Conservation (phyloP, 2,797 vertebrate species). For the Delichon dasypus region DNA sequence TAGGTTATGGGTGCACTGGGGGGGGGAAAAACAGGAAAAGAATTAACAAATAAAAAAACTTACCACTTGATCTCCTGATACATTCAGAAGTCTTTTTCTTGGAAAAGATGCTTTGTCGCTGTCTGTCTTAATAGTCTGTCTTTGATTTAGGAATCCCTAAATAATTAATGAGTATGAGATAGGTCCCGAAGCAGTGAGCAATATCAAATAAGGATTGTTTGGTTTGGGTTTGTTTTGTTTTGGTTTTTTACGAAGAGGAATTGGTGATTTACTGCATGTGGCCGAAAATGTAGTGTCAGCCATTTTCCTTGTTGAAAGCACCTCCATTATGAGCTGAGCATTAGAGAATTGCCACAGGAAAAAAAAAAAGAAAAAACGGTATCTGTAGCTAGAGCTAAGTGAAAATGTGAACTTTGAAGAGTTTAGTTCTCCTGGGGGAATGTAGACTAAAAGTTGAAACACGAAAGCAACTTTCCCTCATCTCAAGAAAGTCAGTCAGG, state of each 20-base stretch:
- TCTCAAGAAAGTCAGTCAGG: not conserved
- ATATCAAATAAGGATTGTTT: not conserved
- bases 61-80: not conserved
- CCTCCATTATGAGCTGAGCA: not conserved
- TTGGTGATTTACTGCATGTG: not conserved
- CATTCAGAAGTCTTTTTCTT: not conserved
- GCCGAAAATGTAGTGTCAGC: not conserved
- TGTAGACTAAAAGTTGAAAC: not conserved
- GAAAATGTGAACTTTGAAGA: conserved; percentile 24
- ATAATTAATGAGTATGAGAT: not conserved
- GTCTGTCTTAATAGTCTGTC: not conserved
- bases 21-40: not conserved
- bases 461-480: not conserved
- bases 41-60: not conserved
- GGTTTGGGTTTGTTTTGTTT: not conserved
- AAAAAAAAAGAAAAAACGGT: not conserved
- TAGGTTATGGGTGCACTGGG: not conserved
- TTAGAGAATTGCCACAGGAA: not conserved
- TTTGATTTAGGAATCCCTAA: conserved; percentile 14
- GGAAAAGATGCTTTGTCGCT: not conserved
- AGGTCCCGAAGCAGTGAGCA: not conserved
- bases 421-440: not conserved
- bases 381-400: not conserved
- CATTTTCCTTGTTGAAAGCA: conserved; percentile 8
- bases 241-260: not conserved